Evolutionary conservation across 2,797 vertebrate genomes (phyloP).

Genomic region (Rhabdomys pumilio): DNA sequence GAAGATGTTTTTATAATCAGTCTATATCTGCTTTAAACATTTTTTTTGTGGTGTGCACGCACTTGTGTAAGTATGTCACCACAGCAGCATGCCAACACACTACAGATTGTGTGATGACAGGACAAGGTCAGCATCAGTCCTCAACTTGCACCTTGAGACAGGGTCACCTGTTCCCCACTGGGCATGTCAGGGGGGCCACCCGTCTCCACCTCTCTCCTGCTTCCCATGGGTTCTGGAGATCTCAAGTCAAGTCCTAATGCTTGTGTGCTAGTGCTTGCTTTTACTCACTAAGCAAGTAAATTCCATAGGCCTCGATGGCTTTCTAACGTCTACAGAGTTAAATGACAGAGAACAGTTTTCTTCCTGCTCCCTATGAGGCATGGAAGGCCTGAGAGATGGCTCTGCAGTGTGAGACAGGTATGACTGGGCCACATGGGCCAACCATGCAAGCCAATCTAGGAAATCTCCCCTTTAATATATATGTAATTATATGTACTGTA

Average conservation of each 20-base stretch:
- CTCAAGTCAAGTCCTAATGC: background rate
- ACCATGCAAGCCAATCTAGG: background rate
- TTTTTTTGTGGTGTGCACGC: background rate
- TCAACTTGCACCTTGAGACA: background rate
- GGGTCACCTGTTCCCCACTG: background rate
- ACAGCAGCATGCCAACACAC: background rate
- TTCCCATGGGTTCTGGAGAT: background rate
- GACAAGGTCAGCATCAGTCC: background rate
- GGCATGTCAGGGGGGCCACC: background rate
- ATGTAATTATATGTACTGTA: background rate
- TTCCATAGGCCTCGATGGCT: background rate
- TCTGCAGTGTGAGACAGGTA: background rate
- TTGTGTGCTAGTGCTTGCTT: background rate
- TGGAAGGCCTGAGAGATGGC: background rate
- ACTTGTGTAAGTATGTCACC: background rate
- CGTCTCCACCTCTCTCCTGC: background rate
- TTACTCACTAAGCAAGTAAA: background rate
- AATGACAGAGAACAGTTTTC: background rate
- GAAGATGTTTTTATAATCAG: constrained; percentile 21
- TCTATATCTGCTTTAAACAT: background rate
- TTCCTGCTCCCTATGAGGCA: background rate
- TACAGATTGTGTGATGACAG: background rate
- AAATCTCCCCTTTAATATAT: background rate
- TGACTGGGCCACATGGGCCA: background rate
- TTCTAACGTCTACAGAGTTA: background rate